Conservation (phyloP, 2,113 vertebrate species). For the Labeo catla region DNA sequence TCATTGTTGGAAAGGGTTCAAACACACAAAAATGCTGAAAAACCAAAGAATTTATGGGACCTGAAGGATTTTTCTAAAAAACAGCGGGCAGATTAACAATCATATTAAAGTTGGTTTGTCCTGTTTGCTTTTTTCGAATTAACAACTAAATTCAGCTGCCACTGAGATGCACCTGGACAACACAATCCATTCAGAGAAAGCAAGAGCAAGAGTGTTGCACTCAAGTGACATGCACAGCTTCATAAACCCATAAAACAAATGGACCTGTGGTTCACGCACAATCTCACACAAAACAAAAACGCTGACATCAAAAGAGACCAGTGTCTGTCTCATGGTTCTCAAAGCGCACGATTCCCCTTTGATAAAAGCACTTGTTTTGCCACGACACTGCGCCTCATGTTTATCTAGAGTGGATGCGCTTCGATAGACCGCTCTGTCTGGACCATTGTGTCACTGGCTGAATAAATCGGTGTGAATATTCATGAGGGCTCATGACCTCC, state of each 20-base stretch:
- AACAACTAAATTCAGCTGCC: not conserved
- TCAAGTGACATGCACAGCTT: not conserved
- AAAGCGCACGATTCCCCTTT: not conserved
- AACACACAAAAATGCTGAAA: too few relatives aligned
- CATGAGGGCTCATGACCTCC: not conserved
- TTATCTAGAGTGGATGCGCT: not conserved
- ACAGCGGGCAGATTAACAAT: too few relatives aligned
- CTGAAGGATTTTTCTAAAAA: too few relatives aligned
- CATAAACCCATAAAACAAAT: not conserved
- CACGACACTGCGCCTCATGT: not conserved
- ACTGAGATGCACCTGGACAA: not conserved
- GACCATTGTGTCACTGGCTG: conserved; percentile 15
- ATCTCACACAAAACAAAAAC: not conserved
- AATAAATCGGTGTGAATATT: conserved; percentile 13
- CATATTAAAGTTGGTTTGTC: not conserved
- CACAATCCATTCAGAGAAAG: not conserved
- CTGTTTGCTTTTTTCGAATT: not conserved
- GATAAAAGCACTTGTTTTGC: conserved; percentile 6
- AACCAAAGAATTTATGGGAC: too few relatives aligned
- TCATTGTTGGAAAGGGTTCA: too few relatives aligned
- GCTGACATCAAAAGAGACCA: conserved; percentile 2
- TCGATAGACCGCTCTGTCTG: not conserved
- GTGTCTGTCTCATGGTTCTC: not conserved
- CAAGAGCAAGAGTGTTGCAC: not conserved
- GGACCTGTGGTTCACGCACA: not conserved